These are phyloP conservation scores for Antechinus flavipes DNA, from an alignment of 2,113 vertebrate genomes.

Conservation along the genomic window DNA sequence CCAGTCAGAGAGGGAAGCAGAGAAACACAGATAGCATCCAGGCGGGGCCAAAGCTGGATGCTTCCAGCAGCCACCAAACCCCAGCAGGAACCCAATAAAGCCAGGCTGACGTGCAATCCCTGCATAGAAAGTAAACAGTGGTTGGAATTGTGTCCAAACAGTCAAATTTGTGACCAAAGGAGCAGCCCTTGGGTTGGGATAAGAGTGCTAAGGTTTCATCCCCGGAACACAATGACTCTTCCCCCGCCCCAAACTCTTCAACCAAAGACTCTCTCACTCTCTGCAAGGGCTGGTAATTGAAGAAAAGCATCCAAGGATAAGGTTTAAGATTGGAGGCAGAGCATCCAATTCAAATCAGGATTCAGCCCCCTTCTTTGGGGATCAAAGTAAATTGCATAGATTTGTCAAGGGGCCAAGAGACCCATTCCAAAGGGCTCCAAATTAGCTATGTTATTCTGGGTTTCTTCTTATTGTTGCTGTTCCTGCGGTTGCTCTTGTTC, in stretches of 20 bases:
- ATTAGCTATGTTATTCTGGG: neutral
- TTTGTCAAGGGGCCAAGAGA: neutral
- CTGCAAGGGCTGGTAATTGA: neutral
- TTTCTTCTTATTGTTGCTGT: neutral
- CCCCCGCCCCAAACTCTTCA: neutral
- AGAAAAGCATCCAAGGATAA: neutral
- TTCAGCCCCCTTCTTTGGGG: neutral
- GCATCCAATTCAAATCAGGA: neutral
- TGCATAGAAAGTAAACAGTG: conserved; percentile 6
- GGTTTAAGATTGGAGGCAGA: neutral
- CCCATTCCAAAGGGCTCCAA: neutral
- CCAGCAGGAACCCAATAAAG: neutral
- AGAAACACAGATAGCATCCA: neutral
- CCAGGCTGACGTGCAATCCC: neutral
- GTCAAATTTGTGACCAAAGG: conserved; percentile 9
- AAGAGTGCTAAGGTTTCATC: neutral
- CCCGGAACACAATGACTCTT: neutral
- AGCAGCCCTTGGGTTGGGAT: neutral
- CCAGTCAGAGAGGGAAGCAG: neutral
- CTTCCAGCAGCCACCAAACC: neutral
- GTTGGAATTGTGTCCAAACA: neutral
- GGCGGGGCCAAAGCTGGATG: neutral
- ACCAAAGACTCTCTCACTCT: neutral
- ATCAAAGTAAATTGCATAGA: neutral
- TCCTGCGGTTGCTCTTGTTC: neutral